phyloP scores from a whole-genome alignment of 1,140 invertebrate species.

The Scaptomyza montana region DNA sequence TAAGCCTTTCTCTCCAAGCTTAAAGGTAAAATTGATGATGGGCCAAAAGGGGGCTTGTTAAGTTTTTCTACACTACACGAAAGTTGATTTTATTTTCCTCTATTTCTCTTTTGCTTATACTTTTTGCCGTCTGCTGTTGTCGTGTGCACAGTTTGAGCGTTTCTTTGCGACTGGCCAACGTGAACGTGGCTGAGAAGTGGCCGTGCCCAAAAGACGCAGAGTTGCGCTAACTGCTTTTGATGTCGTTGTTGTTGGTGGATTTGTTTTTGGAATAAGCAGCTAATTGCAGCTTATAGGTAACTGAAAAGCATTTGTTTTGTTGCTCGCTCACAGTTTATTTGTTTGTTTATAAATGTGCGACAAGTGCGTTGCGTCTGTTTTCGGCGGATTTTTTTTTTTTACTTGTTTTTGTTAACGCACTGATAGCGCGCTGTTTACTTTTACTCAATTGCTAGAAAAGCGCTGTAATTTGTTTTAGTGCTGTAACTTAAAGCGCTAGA shows the following conservation, averaged over 20 bases:
- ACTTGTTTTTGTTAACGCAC: slow-evolving; percentile 3
- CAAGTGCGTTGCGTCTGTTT: slow-evolving; percentile 26
- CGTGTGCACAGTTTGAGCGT: slow-evolving; percentile 71
- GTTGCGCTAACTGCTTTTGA: slow-evolving; percentile 24
- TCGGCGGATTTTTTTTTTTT: slow-evolving; percentile 8
- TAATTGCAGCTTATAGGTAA: slow-evolving; percentile 40
- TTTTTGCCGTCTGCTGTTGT: slow-evolving; percentile 29
- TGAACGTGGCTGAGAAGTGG: slow-evolving; percentile 38
- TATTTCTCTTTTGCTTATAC: slow-evolving; percentile 34
- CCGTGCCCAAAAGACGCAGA: slow-evolving; percentile 47
- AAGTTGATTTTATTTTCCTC: slow-evolving; percentile 54
- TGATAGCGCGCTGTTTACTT: slow-evolving; percentile 9
- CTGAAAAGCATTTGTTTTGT: slow-evolving; percentile 22
- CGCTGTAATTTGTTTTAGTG: slow-evolving; percentile 19
- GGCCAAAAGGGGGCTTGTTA: neutral
- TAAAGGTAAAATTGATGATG: neutral
- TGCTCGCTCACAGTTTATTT: slow-evolving; percentile 16
- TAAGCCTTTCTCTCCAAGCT: slow-evolving; percentile 63
- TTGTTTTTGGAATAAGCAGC: slow-evolving; percentile 23
- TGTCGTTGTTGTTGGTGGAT: neutral
- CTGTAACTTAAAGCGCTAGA: slow-evolving; percentile 7
- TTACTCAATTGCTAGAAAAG: slow-evolving; percentile 1
- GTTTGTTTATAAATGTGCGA: slow-evolving; percentile 42
- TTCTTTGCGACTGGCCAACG: slow-evolving; percentile 67
- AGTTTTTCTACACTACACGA: slow-evolving; percentile 52